Conservation (phyloP, 2,797 vertebrate genomes). For the Oryzias sinensis region DNA sequence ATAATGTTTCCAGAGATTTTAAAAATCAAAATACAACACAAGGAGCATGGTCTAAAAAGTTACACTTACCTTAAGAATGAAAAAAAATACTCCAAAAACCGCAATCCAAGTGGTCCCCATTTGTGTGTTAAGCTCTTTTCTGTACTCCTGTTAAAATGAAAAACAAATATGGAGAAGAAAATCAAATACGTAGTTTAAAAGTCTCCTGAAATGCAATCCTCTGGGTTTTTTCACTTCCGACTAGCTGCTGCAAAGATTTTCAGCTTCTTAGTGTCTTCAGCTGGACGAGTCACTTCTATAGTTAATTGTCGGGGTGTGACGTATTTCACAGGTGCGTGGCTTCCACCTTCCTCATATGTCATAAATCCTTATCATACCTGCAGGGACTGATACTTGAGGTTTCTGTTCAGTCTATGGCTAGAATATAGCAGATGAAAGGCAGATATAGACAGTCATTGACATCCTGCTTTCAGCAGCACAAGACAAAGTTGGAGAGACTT, state of each 20-base stretch:
- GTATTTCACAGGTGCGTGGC: slow-evolving; percentile 63
- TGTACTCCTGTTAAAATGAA: neutral
- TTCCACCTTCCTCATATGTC: slow-evolving; percentile 54
- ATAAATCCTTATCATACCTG: slow-evolving; percentile 24
- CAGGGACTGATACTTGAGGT: slow-evolving; percentile 14
- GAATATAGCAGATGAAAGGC: neutral
- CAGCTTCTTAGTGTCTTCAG: slow-evolving; percentile 2
- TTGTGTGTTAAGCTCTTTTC: neutral
- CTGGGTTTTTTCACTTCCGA: neutral
- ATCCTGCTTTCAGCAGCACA: too few species aligned
- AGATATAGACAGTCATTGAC: too few species aligned
- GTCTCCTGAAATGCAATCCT: slow-evolving; percentile 3
- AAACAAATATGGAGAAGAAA: neutral
- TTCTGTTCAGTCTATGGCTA: slow-evolving; percentile 32
- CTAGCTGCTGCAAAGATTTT: neutral
- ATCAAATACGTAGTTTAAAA: accelerated
- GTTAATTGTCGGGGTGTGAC: slow-evolving; percentile 62
- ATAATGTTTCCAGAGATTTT: too few species aligned
- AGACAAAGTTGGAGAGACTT: too few species aligned
- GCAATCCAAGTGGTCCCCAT: slow-evolving; percentile 58
- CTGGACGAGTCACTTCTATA: slow-evolving; percentile 25
- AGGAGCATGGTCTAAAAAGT: neutral
- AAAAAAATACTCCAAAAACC: slow-evolving; percentile 42
- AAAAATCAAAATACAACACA: too few species aligned
- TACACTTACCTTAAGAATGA: slow-evolving; percentile 63